phyloP scores from a whole-genome alignment of 92 coral and sea anemone genomes.

The Epizoanthus rinbou region DNA sequence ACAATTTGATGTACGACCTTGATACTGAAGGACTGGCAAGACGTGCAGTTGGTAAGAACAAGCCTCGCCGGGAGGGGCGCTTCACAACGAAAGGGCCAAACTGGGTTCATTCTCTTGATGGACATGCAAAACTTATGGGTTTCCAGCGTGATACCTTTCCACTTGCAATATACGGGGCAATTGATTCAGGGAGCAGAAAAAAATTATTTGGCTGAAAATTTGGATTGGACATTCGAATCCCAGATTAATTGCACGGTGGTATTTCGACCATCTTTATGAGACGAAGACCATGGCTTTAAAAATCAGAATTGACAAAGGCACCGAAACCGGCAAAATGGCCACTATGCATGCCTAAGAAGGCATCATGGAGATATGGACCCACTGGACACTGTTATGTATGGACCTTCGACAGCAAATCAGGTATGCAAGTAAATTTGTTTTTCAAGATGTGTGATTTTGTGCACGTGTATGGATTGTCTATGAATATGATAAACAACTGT shows the following conservation, averaged over 20 bases:
- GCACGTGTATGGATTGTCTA: no score
- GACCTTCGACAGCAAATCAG: conserved; percentile 40
- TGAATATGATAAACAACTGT: no score
- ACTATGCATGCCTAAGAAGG: conserved; percentile 33
- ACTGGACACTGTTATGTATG: conserved; percentile 10
- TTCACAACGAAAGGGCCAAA: conserved; percentile 33
- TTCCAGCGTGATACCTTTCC: conserved; percentile 25
- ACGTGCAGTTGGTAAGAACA: not conserved
- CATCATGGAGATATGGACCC: conserved; percentile 38
- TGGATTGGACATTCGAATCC: conserved; percentile 32
- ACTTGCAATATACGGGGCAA: conserved; percentile 6
- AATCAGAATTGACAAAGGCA: conserved; percentile 29
- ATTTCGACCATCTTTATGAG: conserved; percentile 26
- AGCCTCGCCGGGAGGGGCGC: conserved; percentile 12
- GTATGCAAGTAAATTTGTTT: not conserved
- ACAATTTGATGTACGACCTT: conserved; percentile 28
- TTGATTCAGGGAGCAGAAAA: conserved; percentile 40
- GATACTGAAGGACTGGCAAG: conserved; percentile 29
- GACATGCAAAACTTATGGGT: conserved; percentile 20
- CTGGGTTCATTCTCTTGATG: conserved; percentile 31
- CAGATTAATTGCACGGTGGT: conserved; percentile 32
- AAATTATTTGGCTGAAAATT: conserved; percentile 19
- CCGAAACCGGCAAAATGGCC: conserved; percentile 31
- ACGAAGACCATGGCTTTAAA: conserved; percentile 30
- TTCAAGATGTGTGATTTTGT: no score